Evolutionary conservation across 53 echinoderm and acorn worm genomes (phyloP), one percentile per base, ranked within the genome.

Genomic region (Paracentrotus lividus): DNA sequence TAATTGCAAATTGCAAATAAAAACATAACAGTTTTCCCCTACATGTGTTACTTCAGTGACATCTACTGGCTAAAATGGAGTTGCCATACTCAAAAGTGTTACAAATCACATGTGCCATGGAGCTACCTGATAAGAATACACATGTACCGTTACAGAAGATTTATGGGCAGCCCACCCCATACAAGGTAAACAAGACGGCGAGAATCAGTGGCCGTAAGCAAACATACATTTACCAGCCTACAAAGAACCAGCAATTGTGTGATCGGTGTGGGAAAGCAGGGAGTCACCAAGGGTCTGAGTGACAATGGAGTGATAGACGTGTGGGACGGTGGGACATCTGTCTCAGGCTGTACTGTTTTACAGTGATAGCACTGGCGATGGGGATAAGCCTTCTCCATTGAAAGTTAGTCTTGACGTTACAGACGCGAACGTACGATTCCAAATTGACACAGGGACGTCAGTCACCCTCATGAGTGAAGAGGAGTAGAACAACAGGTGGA

Each of bases 71-170:
- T 23, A 86, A 93, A 21, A 20, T 61, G 27, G n/a, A 26, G 1
- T 36, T 93, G 36, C 40, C 57, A 5, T 93, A 42, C 45, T 43
- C 58, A 18, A 93, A 64, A 24, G 93, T 86, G 4, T 23, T 16
- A 40, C 24, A 93, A 3, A 38, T 81, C 12, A 86, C 85, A 0
- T 61, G 21, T 24, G 85, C 81, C 5, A 81, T 93, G 34, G 93
- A 93, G 42, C 18, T 84, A 9, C 85, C 93, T 6, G 84, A 84
- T 32, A 26, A 61, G 61, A 61, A 93, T n/a, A 40, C n/a, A n/a
- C n/a, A n/a, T n/a, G n/a, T n/a, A n/a, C n/a, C n/a, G n/a, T n/a
- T n/a, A n/a, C 93, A 27, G 88, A 59, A 2, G 64, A 64, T 64
- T 29, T 27, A 5, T 7, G 18, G 6, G 29, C 24, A 24, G 84